A percentile compares a stretch with the other conserved stretches of the same genome.
Evolutionary conservation across 2,113 vertebrate genomes (phyloP).

Genomic region (Accipiter virgatus): DNA sequence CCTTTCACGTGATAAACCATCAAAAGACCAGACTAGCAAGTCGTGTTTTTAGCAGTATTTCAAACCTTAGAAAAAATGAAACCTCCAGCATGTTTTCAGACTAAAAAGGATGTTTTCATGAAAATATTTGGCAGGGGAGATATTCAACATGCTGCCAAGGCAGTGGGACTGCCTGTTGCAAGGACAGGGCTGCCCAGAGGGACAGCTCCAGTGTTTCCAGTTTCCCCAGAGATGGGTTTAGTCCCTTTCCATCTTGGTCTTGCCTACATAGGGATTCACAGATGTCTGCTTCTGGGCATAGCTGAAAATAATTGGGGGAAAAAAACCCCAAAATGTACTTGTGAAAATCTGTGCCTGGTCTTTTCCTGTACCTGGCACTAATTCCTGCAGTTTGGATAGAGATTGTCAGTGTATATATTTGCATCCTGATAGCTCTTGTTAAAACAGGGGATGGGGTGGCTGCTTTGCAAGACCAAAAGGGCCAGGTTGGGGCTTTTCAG

Average conservation of each 20-base stretch:
- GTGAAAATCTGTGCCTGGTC: neutral
- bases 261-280: fast-evolving
- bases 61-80: neutral
- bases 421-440: neutral
- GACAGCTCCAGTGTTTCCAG: neutral
- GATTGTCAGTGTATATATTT: neutral
- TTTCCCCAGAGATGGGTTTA: neutral
- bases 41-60: neutral
- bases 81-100: neutral
- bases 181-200: neutral
- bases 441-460: neutral
- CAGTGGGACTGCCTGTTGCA: fast-evolving
- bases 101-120: neutral
- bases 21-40: neutral
- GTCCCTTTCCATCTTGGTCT: neutral
- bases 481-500: neutral
- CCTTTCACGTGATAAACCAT: neutral
- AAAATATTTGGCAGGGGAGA: neutral
- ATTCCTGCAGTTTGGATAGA: neutral
- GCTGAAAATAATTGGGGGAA: neutral
- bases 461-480: neutral
- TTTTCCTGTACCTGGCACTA: neutral
- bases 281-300: neutral
- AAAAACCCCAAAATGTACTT: neutral
- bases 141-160: neutral